These are phyloP conservation scores for Drosophila formosana DNA, from an alignment of 2,888 invertebrate genomes.

Conservation along the genomic window DNA sequence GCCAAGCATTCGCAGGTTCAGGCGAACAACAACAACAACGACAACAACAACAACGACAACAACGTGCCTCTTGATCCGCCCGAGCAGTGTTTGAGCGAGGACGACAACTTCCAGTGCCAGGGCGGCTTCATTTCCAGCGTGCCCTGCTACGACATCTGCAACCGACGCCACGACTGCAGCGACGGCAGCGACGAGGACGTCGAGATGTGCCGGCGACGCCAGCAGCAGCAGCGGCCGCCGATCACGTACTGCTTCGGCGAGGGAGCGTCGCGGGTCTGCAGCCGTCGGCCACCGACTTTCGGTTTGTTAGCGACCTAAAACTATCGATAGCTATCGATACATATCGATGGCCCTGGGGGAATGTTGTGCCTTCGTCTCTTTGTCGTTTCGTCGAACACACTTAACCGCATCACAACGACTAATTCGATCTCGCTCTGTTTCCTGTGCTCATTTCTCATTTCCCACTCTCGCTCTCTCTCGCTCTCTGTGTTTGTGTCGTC, in stretches of 20 bases:
- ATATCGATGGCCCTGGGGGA: too few relatives aligned
- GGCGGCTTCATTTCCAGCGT: constrained; percentile 85
- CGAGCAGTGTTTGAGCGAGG: not conserved
- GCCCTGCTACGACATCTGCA: constrained; percentile 86
- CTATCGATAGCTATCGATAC: too few relatives aligned
- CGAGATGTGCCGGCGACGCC: constrained; percentile 36
- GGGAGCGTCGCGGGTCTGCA: too few relatives aligned
- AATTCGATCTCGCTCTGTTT: not conserved
- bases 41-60: not conserved
- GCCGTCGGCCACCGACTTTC: too few relatives aligned
- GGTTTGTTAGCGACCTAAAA: too few relatives aligned
- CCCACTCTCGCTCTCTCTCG: not conserved
- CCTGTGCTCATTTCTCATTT: not conserved
- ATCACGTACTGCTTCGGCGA: too few relatives aligned
- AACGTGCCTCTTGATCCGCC: not conserved
- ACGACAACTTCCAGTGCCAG: constrained; percentile 11
- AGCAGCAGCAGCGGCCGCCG: not conserved
- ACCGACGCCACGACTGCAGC: constrained; percentile 86
- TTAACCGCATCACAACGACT: not conserved
- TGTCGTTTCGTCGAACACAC: not conserved
- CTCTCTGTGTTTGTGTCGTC: not conserved
- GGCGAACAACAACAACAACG: too few relatives aligned
- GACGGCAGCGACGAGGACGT: constrained; percentile 88
- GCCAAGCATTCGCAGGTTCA: not conserved
- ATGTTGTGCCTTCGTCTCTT: too few relatives aligned